Percentiles rank a stretch among this genome's conserved stretches.
Conservation (phyloP, 2,113 vertebrate genomes). For the Fregata magnificens region DNA sequence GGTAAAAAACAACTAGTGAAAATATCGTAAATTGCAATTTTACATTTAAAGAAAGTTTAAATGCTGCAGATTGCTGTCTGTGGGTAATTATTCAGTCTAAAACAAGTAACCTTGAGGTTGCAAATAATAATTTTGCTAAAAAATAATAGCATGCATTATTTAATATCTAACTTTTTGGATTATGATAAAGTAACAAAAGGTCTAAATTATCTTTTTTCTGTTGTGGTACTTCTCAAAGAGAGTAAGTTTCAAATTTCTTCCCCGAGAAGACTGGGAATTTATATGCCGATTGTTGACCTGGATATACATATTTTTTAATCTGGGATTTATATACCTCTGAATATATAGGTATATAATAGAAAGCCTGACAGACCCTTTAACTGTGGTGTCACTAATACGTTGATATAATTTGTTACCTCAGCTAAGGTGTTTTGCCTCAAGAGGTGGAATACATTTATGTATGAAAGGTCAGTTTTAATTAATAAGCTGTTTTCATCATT, state of each 20-base stretch:
- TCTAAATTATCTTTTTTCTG: background rate
- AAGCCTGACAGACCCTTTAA: slow-evolving; percentile 43
- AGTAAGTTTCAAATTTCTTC: background rate
- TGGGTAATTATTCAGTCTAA: background rate
- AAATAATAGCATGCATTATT: background rate
- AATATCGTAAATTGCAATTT: background rate
- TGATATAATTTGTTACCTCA: slow-evolving; percentile 60
- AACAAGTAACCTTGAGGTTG: slow-evolving; percentile 18
- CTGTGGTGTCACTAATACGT: slow-evolving; percentile 19
- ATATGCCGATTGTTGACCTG: slow-evolving; percentile 11
- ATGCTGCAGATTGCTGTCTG: background rate
- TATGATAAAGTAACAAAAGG: background rate
- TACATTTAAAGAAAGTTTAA: background rate
- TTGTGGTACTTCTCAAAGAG: background rate
- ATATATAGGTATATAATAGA: slow-evolving; percentile 37
- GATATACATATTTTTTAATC: background rate
- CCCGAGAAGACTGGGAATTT: background rate
- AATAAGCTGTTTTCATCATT: slow-evolving; percentile 65
- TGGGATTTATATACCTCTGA: slow-evolving; percentile 27
- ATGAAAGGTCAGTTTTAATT: slow-evolving; percentile 69
- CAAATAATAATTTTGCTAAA: slow-evolving; percentile 5
- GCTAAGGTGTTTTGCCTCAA: slow-evolving; percentile 52
- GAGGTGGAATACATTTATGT: slow-evolving; percentile 55
- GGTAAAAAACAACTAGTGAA: background rate
- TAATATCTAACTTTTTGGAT: background rate